These are phyloP conservation scores for Typhlichthys subterraneus DNA, from an alignment of 2,797 vertebrate species.

Conservation along the genomic window DNA sequence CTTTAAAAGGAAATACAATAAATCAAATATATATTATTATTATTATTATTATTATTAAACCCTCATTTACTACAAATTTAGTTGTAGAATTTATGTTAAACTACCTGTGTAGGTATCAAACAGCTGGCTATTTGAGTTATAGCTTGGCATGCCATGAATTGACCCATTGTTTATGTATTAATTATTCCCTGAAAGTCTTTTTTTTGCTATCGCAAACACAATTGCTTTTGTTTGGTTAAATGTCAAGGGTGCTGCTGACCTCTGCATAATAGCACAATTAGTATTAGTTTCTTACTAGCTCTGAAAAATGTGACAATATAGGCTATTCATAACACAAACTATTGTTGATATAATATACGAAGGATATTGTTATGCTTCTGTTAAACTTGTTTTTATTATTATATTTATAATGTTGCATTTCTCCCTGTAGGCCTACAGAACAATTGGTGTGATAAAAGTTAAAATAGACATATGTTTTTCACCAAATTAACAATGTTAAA, in stretches of 20 bases:
- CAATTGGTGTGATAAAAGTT: too few relatives aligned
- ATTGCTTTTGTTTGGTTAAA: slow-evolving; percentile 60
- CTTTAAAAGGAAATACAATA: too few relatives aligned
- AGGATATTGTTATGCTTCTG: too few relatives aligned
- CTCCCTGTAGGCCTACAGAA: too few relatives aligned
- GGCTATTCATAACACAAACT: neutral
- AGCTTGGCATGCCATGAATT: slow-evolving; percentile 45
- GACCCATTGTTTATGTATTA: slow-evolving; percentile 50
- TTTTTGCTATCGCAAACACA: slow-evolving; percentile 43
- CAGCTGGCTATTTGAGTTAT: slow-evolving; percentile 27
- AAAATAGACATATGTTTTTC: too few relatives aligned
- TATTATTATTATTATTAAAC: too few relatives aligned
- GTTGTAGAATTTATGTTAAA: slow-evolving; percentile 10
- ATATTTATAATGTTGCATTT: too few relatives aligned
- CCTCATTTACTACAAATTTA: neutral
- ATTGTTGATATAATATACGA: neutral
- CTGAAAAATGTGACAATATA: neutral
- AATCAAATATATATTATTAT: too few relatives aligned
- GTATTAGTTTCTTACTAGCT: slow-evolving; percentile 24
- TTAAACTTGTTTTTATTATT: too few relatives aligned
- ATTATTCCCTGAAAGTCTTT: slow-evolving; percentile 41
- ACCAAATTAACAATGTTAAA: too few relatives aligned
- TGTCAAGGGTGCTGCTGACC: slow-evolving; percentile 19
- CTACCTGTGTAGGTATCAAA: slow-evolving; percentile 38
- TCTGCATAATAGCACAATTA: slow-evolving; percentile 8